Conservation (phyloP, 2,113 vertebrate species). For the Corydoras maculifer region DNA sequence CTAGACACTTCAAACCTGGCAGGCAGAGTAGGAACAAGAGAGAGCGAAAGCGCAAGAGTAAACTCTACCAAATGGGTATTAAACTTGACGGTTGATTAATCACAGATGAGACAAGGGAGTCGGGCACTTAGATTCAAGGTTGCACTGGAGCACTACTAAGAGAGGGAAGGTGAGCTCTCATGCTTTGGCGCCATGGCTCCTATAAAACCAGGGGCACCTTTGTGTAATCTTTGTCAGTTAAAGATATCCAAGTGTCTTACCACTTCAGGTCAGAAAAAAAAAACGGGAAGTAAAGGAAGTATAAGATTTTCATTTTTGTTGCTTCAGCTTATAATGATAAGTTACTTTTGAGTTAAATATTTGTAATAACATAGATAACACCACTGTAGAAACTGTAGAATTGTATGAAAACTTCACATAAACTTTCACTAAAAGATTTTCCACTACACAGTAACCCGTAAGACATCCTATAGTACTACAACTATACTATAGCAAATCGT, state of each 20-base stretch:
- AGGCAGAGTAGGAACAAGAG: slow-evolving; percentile 45
- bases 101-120: slow-evolving; percentile 56
- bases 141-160: slow-evolving; percentile 40
- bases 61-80: slow-evolving; percentile 52
- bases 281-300: neutral
- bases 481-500: no score
- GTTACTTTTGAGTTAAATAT: no score
- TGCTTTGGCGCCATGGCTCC: slow-evolving; percentile 56
- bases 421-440: no score
- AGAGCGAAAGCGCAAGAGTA: slow-evolving; percentile 12
- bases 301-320: no score
- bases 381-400: no score
- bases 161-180: slow-evolving; percentile 41
- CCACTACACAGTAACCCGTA: no score
- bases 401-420: no score
- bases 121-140: slow-evolving; percentile 49
- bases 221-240: slow-evolving; percentile 44
- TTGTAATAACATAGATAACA: no score
- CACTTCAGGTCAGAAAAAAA: slow-evolving; percentile 28
- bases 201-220: slow-evolving; percentile 55
- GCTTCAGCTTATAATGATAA: no score
- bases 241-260: slow-evolving; percentile 29
- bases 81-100: slow-evolving; percentile 61
- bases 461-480: no score
- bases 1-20: slow-evolving; percentile 59